Conservation (phyloP, 2,797 vertebrate genomes). For the Anisognathus igniventris region DNA sequence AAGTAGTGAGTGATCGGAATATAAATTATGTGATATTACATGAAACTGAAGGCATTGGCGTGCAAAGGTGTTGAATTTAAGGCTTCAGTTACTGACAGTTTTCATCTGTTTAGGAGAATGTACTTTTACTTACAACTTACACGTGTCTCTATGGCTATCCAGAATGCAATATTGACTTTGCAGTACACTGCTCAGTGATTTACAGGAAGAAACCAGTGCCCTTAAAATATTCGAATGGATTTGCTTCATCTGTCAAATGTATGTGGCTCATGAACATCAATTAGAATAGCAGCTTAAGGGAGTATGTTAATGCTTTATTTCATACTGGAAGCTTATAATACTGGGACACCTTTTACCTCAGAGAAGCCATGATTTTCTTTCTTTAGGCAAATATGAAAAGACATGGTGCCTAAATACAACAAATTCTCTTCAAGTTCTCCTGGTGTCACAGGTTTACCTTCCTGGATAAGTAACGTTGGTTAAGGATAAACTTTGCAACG, state of each 20-base stretch:
- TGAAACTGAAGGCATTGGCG: background rate
- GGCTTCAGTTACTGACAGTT: background rate
- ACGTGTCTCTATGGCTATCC: background rate
- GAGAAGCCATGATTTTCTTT: background rate
- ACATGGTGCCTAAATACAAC: background rate
- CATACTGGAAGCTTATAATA: background rate
- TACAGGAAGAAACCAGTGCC: background rate
- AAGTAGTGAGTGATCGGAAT: background rate
- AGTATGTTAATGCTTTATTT: background rate
- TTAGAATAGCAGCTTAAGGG: background rate
- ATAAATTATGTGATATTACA: background rate
- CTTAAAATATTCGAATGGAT: background rate
- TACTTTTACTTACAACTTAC: background rate
- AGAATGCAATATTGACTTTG: background rate
- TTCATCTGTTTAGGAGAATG: background rate
- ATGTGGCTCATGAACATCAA: background rate
- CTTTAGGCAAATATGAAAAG: background rate
- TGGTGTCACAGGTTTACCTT: background rate
- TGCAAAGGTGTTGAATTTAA: background rate
- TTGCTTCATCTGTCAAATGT: background rate
- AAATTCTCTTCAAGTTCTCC: background rate
- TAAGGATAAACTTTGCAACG: background rate
- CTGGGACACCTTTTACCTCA: background rate
- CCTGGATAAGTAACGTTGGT: background rate
- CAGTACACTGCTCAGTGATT: background rate